Evolutionary conservation across 2,113 vertebrate genomes (phyloP).

Genomic region (Zootoca vivipara): DNA sequence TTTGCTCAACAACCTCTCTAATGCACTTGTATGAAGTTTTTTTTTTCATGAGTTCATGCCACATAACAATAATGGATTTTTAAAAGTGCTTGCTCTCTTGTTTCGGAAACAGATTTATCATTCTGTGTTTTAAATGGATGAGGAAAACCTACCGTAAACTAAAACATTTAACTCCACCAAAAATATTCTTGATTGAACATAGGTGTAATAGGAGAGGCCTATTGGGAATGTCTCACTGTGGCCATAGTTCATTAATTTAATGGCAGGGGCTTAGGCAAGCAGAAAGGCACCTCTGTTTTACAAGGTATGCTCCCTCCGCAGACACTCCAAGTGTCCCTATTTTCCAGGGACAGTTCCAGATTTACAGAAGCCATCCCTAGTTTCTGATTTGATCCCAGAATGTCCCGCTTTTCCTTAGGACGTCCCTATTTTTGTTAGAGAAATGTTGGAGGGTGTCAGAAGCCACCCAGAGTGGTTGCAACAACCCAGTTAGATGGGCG

Average conservation of each 20-base stretch:
- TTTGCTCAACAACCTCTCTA: constrained; percentile 55
- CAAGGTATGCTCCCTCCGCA: not conserved
- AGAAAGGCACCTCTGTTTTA: not conserved
- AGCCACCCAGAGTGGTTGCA: too few relatives aligned
- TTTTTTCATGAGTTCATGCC: constrained; percentile 52
- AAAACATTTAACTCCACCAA: not conserved
- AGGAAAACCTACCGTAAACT: not conserved
- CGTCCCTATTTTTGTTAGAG: too few relatives aligned
- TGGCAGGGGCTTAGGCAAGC: not conserved
- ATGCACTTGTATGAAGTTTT: constrained; percentile 36
- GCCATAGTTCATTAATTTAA: not conserved
- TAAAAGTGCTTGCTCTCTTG: constrained; percentile 42
- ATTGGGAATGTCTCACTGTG: not conserved
- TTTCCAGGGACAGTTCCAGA: too few relatives aligned
- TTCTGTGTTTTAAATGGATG: constrained; percentile 6
- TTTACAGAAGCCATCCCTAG: too few relatives aligned
- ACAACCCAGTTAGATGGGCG: too few relatives aligned
- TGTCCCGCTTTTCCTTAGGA: too few relatives aligned
- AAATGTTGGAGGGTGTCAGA: too few relatives aligned
- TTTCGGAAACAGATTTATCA: constrained; percentile 38
- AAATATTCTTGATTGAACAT: not conserved
- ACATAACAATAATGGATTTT: constrained; percentile 47
- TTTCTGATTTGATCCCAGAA: too few relatives aligned
- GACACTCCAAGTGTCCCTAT: too few relatives aligned
- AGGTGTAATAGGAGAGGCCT: not conserved